These are phyloP conservation scores for Trichogramma evanescens DNA, from an alignment of 2,888 invertebrate genomes.

Conservation along the genomic window DNA sequence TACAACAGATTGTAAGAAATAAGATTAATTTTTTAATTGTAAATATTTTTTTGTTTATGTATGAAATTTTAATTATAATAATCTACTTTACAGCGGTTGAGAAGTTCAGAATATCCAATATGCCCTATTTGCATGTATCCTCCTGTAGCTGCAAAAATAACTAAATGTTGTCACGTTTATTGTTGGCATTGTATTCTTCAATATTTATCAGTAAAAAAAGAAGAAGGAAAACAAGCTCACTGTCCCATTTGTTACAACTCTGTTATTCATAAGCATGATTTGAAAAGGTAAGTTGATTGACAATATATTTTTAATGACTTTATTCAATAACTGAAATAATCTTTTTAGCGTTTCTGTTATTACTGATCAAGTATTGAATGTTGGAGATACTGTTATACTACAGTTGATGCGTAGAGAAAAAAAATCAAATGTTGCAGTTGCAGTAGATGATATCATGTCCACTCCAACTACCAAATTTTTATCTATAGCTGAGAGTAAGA, in stretches of 20 bases:
- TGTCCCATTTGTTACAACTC: constrained; percentile 91
- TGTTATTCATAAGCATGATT: constrained; percentile 65
- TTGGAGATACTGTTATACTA: constrained; percentile 67
- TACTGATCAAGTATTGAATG: constrained; percentile 50
- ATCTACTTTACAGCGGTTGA: constrained; percentile 51
- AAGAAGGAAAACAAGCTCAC: constrained; percentile 55
- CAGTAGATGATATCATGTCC: constrained; percentile 45
- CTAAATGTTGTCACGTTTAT: constrained; percentile 90
- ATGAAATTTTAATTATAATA: neutral
- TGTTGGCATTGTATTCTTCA: constrained; percentile 95
- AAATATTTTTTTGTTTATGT: constrained; percentile 1
- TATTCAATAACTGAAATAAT: neutral
- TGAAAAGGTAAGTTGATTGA: constrained; percentile 62
- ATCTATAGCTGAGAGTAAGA: constrained; percentile 49
- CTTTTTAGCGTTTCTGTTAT: constrained; percentile 56
- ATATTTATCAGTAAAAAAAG: constrained; percentile 78
- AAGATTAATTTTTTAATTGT: constrained; percentile 29
- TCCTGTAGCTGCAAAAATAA: constrained; percentile 84
- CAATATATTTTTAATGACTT: neutral
- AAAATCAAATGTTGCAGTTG: constrained; percentile 55
- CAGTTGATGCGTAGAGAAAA: constrained; percentile 80
- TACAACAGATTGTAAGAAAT: constrained; percentile 88
- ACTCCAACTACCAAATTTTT: constrained; percentile 38
- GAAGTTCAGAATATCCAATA: constrained; percentile 60
- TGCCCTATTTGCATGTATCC: constrained; percentile 90